phyloP scores from a whole-genome alignment of 2,888 invertebrate genomes.

The Lacanobia oleracea region DNA sequence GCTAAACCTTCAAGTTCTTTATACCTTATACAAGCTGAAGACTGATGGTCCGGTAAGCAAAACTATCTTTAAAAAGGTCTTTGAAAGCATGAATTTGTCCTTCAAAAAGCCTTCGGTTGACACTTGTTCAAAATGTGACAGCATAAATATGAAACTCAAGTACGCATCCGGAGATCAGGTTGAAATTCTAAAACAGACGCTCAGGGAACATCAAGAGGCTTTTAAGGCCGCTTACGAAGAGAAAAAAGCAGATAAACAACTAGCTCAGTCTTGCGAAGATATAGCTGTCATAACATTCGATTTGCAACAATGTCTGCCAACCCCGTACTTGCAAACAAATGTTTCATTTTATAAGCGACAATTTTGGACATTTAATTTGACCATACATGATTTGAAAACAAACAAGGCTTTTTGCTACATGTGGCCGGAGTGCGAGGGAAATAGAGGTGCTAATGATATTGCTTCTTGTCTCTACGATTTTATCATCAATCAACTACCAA shows the following conservation, averaged over 20 bases:
- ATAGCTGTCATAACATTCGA: slow-evolving; percentile 41
- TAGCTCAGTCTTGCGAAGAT: slow-evolving; percentile 34
- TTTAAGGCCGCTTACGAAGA: slow-evolving; percentile 19
- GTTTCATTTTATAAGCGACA: slow-evolving; percentile 61
- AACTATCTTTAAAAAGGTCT: slow-evolving; percentile 29
- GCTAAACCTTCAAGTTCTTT: slow-evolving; percentile 33
- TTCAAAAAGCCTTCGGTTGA: slow-evolving; percentile 46
- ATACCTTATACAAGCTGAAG: slow-evolving; percentile 16
- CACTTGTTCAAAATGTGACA: slow-evolving; percentile 48
- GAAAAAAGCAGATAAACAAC: slow-evolving; percentile 38
- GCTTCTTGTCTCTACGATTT: not conserved
- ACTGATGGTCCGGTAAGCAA: slow-evolving; percentile 22
- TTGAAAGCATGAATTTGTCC: slow-evolving; percentile 40
- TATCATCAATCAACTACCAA: not conserved
- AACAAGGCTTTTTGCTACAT: slow-evolving; percentile 58
- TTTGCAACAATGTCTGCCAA: slow-evolving; percentile 61
- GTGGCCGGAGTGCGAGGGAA: slow-evolving; percentile 58
- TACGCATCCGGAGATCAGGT: slow-evolving; percentile 11
- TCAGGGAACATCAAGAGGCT: not conserved
- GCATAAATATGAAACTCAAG: slow-evolving; percentile 28
- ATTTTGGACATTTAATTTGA: slow-evolving; percentile 51
- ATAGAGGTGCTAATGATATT: slow-evolving; percentile 3
- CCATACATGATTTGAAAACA: slow-evolving; percentile 50
- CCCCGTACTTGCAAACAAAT: slow-evolving; percentile 50
- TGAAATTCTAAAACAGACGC: slow-evolving; percentile 4